A percentile compares a stretch with the other conserved stretches of the same genome.
phyloP scores from a whole-genome alignment of 2,888 invertebrate genomes.

The Hydroisotoma schaefferi region DNA sequence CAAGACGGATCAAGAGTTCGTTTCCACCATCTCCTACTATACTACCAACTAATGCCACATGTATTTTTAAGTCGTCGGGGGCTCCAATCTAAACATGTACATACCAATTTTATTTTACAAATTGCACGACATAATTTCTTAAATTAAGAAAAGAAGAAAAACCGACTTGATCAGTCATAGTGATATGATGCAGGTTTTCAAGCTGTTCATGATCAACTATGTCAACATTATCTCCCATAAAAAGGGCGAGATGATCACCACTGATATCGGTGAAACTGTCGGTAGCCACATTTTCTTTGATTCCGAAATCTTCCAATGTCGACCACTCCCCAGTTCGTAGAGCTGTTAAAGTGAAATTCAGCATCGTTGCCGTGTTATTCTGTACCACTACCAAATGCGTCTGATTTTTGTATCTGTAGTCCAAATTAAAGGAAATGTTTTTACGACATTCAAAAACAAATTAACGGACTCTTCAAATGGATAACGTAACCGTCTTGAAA shows the following conservation, averaged over 20 bases:
- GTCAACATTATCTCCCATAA: constrained; percentile 40
- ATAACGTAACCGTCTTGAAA: background rate
- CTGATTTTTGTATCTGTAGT: constrained; percentile 63
- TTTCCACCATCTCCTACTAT: constrained; percentile 79
- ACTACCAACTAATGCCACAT: constrained; percentile 78
- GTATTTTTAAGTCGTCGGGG: constrained; percentile 76
- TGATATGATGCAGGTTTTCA: constrained; percentile 31
- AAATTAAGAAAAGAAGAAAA: background rate
- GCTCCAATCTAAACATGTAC: constrained; percentile 61
- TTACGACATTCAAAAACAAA: too few species aligned
- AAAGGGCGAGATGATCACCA: constrained; percentile 25
- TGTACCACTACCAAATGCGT: constrained; percentile 60
- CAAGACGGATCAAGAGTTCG: constrained; percentile 76
- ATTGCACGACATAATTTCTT: background rate
- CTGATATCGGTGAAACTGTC: constrained; percentile 57
- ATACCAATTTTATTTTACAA: too few species aligned
- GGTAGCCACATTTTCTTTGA: constrained; percentile 54
- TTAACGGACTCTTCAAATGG: background rate
- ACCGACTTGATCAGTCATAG: constrained; percentile 42
- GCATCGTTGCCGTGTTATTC: constrained; percentile 54
- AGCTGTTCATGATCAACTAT: constrained; percentile 38
- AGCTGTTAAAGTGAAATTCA: constrained; percentile 54
- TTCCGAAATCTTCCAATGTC: constrained; percentile 52
- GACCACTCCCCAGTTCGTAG: constrained; percentile 52
- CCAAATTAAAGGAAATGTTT: too few species aligned